Evolutionary conservation across 2,113 vertebrate species (phyloP), one percentile per base, ranked within the genome.

Genomic region (Dendrocopos noguchii): DNA sequence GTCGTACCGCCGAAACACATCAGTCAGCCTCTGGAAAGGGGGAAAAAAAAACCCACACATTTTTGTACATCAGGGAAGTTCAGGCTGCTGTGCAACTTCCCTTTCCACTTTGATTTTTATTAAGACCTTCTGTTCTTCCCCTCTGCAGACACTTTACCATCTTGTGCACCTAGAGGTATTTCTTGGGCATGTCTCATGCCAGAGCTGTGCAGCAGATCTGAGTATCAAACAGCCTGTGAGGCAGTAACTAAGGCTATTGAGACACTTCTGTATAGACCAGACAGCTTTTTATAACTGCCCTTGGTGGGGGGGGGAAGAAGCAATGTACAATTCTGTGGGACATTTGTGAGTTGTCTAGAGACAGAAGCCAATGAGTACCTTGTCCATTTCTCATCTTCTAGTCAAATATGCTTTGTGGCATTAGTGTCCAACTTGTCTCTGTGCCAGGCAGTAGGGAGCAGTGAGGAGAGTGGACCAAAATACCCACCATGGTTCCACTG

Each of bases 1-100:
- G 50, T 99, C 99, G 0, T 99, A 99, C 17, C 99, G 98, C 56
- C 99, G 97, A 97, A 99, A 99, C 84, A 99, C 98, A 25, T 99
- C 99, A 1, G 99, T 99, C 98, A 99, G 95, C 97, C 98, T 99
- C 99, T 99, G 97, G 36, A 84, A 60, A 90, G 36, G 46, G 67
- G 46, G 18, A 2, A 91, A 34, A 36, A 4, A 4, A 91, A n/a
- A 31, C 39, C 39, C 36, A 36, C 2, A 17, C 2, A 1, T 10
- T 63, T 74, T 25, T 59, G 39, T 78, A 63, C 28, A 7, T 10
- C 0, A 0, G 50, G 10, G 5, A 34, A 19, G 33, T n/a, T 55
- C 66, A 60, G 33, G 13, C 22, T 42, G 53, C 29, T 7, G 12
- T 0, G 1, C 19, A 4, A 4, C 28, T 74, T 36, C 28, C 50